Evolutionary conservation across 2,888 invertebrate genomes (phyloP), one percentile per base, ranked within the genome.

Genomic region (Lasioglossum morio): DNA sequence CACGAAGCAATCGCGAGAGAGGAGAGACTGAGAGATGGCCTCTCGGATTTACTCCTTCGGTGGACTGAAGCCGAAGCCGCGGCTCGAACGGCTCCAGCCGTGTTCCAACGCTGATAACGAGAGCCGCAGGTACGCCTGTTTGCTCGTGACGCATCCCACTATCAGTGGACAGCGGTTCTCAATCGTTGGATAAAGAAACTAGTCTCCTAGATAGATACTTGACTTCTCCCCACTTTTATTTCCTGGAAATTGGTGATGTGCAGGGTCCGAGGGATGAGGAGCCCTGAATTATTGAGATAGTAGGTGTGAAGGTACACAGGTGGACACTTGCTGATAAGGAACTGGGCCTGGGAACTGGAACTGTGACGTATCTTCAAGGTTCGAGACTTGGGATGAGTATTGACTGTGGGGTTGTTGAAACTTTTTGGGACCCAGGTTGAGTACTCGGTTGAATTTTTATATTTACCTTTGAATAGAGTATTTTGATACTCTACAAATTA

Each of bases 101-200:
- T 69, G 37, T 40, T 23, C 37, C 23, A 37, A 4, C 4, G 79
- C 90, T 91, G 93, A 93, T 93, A 93, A 93, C 92, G 87, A 90
- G 85, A 90, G 87, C 90, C 87, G 87, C 92, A 92, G 92, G 92
- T 92, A 92, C 74, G 82, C 73, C 79, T 85, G 83, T 88, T 89
- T 90, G 81, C 84, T 84, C 84, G 84, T 91, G 91, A 90, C 90
- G 83, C 90, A 90, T 90, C 86, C 23, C 5, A 34, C 34, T 69
- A 69, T 69, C 69, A 69, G 37, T 23, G 4, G n/a, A 37, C 89
- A 88, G 91, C 80, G 91, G 72, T 77, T 85, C 90, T 91, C 88
- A 86, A 19, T 8, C 66, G 19, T 23, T 16, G 0, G 7, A 30
- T 2, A 30, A 0, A 1, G 63, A 5, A 30, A 63, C 30, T 63